A percentile compares a stretch with the other conserved stretches of the same genome.
phyloP scores from a whole-genome alignment of 2,113 vertebrate species.

The Pelvicachromis taeniatus region DNA sequence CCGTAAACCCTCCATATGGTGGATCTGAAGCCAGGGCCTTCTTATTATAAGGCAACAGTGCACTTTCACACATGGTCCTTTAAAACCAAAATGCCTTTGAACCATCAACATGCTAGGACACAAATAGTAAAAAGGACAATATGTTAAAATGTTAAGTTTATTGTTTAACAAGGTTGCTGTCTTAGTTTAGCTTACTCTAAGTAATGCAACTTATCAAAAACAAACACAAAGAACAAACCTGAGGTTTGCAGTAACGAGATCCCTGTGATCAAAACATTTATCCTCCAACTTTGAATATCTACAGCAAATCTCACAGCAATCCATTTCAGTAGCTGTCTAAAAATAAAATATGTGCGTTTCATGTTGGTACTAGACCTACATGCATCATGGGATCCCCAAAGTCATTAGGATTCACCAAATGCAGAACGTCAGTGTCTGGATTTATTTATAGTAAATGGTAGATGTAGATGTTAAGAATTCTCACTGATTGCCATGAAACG shows the following conservation, averaged over 20 bases:
- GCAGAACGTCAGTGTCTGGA: neutral
- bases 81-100: neutral
- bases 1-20: neutral
- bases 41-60: neutral
- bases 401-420: neutral
- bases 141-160: neutral
- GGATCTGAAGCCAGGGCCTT: neutral
- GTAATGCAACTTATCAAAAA: neutral
- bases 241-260: neutral
- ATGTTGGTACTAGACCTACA: neutral
- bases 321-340: neutral
- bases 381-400: neutral
- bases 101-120: neutral
- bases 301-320: neutral
- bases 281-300: neutral
- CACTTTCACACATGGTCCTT: neutral
- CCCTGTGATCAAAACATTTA: neutral
- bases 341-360: neutral
- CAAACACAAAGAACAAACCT: neutral
- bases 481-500: neutral
- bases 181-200: neutral
- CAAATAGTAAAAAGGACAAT: neutral
- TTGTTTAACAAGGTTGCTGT: neutral
- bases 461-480: neutral
- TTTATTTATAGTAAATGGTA: neutral